Conservation (phyloP, 2,888 invertebrate species). For the Phyllotreta cruciferae region DNA sequence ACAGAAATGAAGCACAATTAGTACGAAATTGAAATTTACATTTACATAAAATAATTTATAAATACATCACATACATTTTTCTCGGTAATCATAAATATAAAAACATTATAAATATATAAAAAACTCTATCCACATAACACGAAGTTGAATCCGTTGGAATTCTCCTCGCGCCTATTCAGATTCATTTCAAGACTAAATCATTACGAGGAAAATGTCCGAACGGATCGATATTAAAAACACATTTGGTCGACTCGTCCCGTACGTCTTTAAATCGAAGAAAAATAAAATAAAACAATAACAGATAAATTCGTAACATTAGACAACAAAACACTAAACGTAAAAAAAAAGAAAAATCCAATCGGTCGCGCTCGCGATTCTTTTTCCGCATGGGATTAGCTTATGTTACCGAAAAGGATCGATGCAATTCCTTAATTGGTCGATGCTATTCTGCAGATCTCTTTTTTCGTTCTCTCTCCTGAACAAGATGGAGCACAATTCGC, state of each 20-base stretch:
- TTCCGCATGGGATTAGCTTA: conserved; percentile 26
- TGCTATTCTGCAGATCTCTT: conserved; percentile 52
- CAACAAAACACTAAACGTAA: conserved; percentile 29
- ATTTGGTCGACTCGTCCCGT: conserved; percentile 14
- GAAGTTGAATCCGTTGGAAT: no score
- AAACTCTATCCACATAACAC: no score
- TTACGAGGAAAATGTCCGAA: not conserved
- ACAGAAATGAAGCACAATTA: no score
- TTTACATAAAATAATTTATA: no score
- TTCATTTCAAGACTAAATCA: not conserved
- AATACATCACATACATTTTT: no score
- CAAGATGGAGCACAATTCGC: conserved; percentile 53
- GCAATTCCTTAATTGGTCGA: conserved; percentile 56
- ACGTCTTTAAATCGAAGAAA: not conserved
- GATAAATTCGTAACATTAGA: conserved; percentile 28
- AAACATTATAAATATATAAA: no score
- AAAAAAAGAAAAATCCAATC: conserved; percentile 32
- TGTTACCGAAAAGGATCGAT: conserved; percentile 58
- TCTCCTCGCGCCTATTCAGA: not conserved
- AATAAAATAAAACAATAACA: conserved; percentile 19
- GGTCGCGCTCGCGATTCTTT: conserved; percentile 25
- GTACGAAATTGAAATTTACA: no score
- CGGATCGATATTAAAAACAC: not conserved
- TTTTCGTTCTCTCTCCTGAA: conserved; percentile 54
- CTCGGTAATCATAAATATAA: no score